Evolutionary conservation across 2,888 invertebrate genomes (phyloP), one percentile per base, ranked within the genome.

Genomic region (Plemyria rubiginata): DNA sequence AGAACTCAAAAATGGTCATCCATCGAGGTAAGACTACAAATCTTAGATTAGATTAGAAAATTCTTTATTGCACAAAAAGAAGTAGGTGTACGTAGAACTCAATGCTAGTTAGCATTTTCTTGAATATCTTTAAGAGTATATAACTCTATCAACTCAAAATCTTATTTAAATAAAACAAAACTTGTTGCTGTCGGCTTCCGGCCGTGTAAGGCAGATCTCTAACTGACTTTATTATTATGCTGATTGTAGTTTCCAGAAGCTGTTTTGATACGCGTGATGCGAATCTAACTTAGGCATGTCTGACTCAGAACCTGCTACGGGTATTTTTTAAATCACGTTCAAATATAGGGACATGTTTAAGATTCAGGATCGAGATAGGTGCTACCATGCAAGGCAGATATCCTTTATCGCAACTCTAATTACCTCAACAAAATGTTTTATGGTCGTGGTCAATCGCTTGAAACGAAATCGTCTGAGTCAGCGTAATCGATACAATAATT

Each of bases 401-500:
- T 81, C 74, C 80, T 81, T 77, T 80, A 82, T 79, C 75, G 80
- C 70, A 77, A 83, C 81, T 78, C 86, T 88, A 89, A 90, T 89
- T 88, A 85, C 81, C 80, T 49, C 41, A 86, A 85, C 84, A 52
- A 60, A 81, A 82, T 80, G 87, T 84, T 90, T 90, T 90, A 90
- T 87, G 73, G 87, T 77, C 73, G 78, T 78, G 85, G 88, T 87
- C 85, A 82, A 87, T 86, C 85, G 86, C 77, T 84, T 67, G 82
- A 80, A 85, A 86, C 85, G 85, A 78, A 81, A 76, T 80, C 72
- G 79, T 74, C 81, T 86, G 88, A 90, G 85, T 89, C 88, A 88
- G 80, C 81, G 88, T 88, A 91, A 89, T 90, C 89, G 88, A 88
- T 89, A 86, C 84, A 84, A 79, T 91, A 90, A 92, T 92, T 91